A percentile compares a stretch with the other conserved stretches of the same genome.
These are phyloP conservation scores for Hormiphora californensis DNA, from an alignment of 37 sponge, comb jelly and placozoan species.

Conservation along the genomic window DNA sequence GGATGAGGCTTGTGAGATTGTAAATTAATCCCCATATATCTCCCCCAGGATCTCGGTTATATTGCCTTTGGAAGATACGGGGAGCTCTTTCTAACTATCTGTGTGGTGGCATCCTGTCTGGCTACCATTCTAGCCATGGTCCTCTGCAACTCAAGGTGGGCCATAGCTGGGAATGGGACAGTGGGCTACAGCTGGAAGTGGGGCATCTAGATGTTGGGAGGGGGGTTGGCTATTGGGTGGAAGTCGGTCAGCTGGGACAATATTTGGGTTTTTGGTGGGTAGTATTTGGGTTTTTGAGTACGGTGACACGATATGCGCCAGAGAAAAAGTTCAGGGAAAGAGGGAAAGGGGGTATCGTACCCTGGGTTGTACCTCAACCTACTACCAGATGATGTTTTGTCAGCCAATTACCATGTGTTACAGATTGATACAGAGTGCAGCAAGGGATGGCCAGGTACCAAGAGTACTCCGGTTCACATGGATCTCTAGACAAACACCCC, in stretches of 20 bases:
- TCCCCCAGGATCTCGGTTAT: neutral
- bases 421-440: constrained; percentile 25
- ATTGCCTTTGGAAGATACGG: neutral
- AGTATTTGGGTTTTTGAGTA: too few relatives aligned
- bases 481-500: neutral
- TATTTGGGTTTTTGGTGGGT: too few relatives aligned
- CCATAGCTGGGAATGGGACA: neutral
- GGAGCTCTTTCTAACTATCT: neutral
- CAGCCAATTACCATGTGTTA: too few relatives aligned
- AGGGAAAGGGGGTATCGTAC: too few relatives aligned
- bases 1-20: too few relatives aligned
- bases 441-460: neutral
- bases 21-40: too few relatives aligned
- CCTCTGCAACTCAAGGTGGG: constrained; percentile 30
- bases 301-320: too few relatives aligned
- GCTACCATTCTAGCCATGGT: neutral
- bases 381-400: too few relatives aligned
- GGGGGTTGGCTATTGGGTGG: too few relatives aligned
- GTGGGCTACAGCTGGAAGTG: neutral
- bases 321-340: too few relatives aligned
- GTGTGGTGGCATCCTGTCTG: constrained; percentile 14
- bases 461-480: neutral
- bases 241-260: too few relatives aligned
- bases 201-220: neutral
- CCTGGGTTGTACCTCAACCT: too few relatives aligned